Conservation (phyloP, 2,888 invertebrate genomes). For the Chydorus sphaericus region DNA sequence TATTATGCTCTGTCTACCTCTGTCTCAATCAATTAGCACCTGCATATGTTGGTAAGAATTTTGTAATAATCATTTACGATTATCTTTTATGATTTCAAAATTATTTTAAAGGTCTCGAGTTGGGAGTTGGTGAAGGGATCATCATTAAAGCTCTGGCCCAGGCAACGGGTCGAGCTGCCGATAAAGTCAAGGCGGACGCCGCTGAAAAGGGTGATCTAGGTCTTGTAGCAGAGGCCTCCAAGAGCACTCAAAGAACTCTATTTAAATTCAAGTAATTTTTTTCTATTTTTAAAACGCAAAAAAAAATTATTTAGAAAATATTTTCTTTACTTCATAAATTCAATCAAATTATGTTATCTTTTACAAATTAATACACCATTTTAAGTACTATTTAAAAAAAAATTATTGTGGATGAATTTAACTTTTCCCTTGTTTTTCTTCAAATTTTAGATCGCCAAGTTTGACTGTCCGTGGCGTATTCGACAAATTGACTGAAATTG, state of each 20-base stretch:
- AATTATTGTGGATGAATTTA: too few relatives aligned
- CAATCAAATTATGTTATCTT: neutral
- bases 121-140: constrained; percentile 88
- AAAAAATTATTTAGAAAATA: too few relatives aligned
- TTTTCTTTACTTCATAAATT: too few relatives aligned
- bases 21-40: constrained; percentile 94
- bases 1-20: constrained; percentile 78
- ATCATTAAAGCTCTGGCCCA: constrained; percentile 88
- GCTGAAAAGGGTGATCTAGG: constrained; percentile 75
- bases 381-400: too few relatives aligned
- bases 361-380: neutral
- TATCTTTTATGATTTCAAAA: constrained; percentile 1
- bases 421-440: neutral
- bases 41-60: constrained; percentile 64
- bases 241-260: constrained; percentile 71
- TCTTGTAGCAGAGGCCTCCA: constrained; percentile 69
- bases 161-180: constrained; percentile 68
- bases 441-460: neutral
- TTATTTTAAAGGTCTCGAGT: constrained; percentile 42
- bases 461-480: constrained; percentile 42
- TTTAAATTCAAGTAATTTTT: constrained; percentile 13
- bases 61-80: neutral
- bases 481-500: constrained; percentile 68
- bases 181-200: constrained; percentile 61
- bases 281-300: constrained; percentile 1